Base-by-base conservation (phyloP, 2,113 vertebrate species). In the Leucopternis melanops region DNA sequence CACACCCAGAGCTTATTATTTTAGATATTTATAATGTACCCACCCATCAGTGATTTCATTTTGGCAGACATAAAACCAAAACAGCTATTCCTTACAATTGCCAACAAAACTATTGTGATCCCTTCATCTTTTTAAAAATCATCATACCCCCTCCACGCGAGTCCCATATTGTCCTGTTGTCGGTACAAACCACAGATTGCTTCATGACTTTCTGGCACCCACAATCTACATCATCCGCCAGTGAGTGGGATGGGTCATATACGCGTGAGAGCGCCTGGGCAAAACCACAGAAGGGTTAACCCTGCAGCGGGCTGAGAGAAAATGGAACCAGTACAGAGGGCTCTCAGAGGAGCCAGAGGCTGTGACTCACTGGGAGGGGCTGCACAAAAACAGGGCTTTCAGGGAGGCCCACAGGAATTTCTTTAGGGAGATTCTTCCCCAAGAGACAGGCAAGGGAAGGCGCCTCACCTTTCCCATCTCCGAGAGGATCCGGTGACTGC, bases 1-100 rank as follows among this genome's bases (percentile, higher is more conserved):
- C 86, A 86, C 87, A 95, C 71, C 86, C 82, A 62, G 77, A 94
- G 54, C 54, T 77, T 78, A 80, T 96, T 95, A 70, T 94, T 92
- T 71, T 79, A 92, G 77, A 38, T 55, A 49, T 91, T 88, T 93
- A 9, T 89, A 81, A 92, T 75, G 63, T 70, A 63, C 63, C 82
- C 92, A 92, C 93, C 80, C 90, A 79, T 78, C 50, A 87, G 86
- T 40, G 84, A 92, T 91, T 93, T 91, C 34, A 59, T 83, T 88
- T 42, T 93, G 90, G 92, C 92, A 96, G 86, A 16, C 42, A 59
- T 25, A 25, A 84, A 86, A 73, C 42, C 82, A 63, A 50, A 92
- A 2, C 59, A 94, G 54, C 86, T 61, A 45, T 85, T 96, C 73
- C 61, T 84, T 34, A 42, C 49, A 55, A 3, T 59, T 94, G 89